Percentiles rank a stretch among this genome's conserved stretches.
These are phyloP conservation scores for Drosophila arawakana DNA, from an alignment of 1,140 invertebrate species.

Conservation along the genomic window DNA sequence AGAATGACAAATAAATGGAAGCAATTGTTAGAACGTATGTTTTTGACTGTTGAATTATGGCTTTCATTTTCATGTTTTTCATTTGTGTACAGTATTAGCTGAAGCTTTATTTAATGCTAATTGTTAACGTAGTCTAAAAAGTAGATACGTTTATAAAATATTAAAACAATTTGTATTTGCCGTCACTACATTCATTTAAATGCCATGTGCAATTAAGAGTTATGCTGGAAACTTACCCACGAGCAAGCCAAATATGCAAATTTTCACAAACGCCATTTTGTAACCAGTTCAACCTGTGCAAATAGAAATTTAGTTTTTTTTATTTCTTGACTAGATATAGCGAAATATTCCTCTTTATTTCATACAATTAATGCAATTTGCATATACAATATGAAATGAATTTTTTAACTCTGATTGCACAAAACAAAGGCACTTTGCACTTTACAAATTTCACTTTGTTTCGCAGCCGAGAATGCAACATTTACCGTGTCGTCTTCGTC, in stretches of 20 bases:
- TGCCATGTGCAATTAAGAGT: slow-evolving; percentile 47
- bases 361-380: not conserved
- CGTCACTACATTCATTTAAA: slow-evolving; percentile 50
- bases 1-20: slow-evolving; percentile 7
- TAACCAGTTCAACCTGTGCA: slow-evolving; percentile 59
- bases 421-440: slow-evolving; percentile 35
- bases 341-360: slow-evolving; percentile 8
- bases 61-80: slow-evolving; percentile 13
- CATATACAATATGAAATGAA: slow-evolving; percentile 9
- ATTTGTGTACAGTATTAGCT: slow-evolving; percentile 24
- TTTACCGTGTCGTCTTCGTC: slow-evolving; percentile 49
- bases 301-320: slow-evolving; percentile 46
- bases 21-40: slow-evolving; percentile 4
- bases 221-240: slow-evolving; percentile 70
- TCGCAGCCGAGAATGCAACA: slow-evolving; percentile 15
- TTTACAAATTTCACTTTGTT: slow-evolving; percentile 30
- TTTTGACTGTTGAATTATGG: slow-evolving; percentile 27
- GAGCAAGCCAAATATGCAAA: slow-evolving; percentile 78
- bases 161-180: slow-evolving; percentile 23
- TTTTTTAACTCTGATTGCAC: not conserved
- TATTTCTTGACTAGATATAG: slow-evolving; percentile 32
- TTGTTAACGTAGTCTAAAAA: slow-evolving; percentile 48
- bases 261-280: slow-evolving; percentile 76
- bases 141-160: slow-evolving; percentile 55
- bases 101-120: slow-evolving; percentile 56